These are phyloP conservation scores for Cerceris ruficornis DNA, from an alignment of 2,888 invertebrate genomes.

Conservation along the genomic window DNA sequence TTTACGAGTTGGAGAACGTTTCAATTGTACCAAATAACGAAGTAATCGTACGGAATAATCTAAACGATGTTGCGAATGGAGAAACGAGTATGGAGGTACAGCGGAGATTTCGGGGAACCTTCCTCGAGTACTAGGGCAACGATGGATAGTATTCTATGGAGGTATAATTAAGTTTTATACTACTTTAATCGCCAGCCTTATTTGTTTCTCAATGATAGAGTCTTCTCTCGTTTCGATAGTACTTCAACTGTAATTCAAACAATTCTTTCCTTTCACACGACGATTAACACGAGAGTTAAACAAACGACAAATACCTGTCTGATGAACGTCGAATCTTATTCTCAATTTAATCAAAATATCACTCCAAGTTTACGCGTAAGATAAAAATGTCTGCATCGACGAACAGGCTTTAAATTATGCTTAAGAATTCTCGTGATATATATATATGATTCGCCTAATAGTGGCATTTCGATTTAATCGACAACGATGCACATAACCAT, in stretches of 20 bases:
- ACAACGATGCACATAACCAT: slow-evolving; percentile 34
- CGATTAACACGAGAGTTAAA: neutral
- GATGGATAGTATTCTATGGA: slow-evolving; percentile 23
- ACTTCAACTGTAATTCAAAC: no score
- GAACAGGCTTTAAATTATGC: slow-evolving; percentile 20
- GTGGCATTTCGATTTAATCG: slow-evolving; percentile 42
- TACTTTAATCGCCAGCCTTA: neutral
- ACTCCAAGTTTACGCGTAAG: no score
- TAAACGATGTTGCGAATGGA: slow-evolving; percentile 30
- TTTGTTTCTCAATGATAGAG: neutral
- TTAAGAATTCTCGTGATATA: slow-evolving; percentile 24
- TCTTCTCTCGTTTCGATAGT: no score
- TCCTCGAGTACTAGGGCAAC: slow-evolving; percentile 50
- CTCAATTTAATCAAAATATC: neutral
- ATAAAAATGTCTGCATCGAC: neutral
- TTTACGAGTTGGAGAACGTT: slow-evolving; percentile 61
- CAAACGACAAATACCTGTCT: neutral
- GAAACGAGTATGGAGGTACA: slow-evolving; percentile 21
- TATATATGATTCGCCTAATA: slow-evolving; percentile 46
- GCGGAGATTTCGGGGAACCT: slow-evolving; percentile 57
- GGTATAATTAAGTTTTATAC: neutral
- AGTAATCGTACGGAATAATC: slow-evolving; percentile 73
- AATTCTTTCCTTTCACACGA: slow-evolving; percentile 16
- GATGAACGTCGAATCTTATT: neutral
- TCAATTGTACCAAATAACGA: slow-evolving; percentile 23